Evolutionary conservation across 2,113 vertebrate genomes (phyloP).

Genomic region (Podocnemis expansa): DNA sequence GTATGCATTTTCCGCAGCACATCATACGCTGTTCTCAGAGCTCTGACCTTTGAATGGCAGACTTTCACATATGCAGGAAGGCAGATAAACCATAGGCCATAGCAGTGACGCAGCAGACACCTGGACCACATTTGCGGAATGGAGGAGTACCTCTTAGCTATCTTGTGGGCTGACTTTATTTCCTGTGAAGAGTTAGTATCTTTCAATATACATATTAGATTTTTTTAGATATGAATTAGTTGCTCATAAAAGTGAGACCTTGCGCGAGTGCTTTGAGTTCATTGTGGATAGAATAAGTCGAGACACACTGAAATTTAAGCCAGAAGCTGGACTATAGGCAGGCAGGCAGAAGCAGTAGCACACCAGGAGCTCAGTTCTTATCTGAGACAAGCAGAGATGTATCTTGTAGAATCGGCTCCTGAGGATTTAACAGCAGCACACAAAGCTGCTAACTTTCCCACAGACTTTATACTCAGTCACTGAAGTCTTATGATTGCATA

Average conservation of each 20-base stretch:
- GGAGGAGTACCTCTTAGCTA: conserved; percentile 93
- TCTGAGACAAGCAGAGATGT: background rate
- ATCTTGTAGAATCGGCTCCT: background rate
- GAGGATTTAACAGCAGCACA: background rate
- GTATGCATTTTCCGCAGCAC: conserved; percentile 95
- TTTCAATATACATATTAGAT: background rate
- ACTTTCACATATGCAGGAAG: conserved; percentile 91
- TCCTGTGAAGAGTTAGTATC: conserved; percentile 80
- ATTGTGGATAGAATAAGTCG: background rate
- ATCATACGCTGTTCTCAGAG: conserved; percentile 92
- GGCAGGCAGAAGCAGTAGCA: background rate
- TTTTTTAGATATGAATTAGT: background rate
- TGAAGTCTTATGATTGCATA: background rate
- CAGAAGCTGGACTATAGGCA: background rate
- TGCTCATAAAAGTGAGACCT: background rate
- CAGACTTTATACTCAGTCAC: background rate
- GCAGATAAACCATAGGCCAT: conserved; percentile 98
- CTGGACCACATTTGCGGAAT: conserved; percentile 99
- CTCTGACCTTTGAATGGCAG: conserved; percentile 95
- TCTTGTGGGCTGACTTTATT: conserved; percentile 94
- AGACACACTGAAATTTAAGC: background rate
- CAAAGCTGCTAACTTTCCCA: background rate
- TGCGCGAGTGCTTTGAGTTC: background rate
- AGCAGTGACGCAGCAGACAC: conserved; percentile 94
- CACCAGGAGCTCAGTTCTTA: background rate